These are phyloP conservation scores for Calliphora vomitoria DNA, from an alignment of 2,888 invertebrate genomes.

Conservation along the genomic window DNA sequence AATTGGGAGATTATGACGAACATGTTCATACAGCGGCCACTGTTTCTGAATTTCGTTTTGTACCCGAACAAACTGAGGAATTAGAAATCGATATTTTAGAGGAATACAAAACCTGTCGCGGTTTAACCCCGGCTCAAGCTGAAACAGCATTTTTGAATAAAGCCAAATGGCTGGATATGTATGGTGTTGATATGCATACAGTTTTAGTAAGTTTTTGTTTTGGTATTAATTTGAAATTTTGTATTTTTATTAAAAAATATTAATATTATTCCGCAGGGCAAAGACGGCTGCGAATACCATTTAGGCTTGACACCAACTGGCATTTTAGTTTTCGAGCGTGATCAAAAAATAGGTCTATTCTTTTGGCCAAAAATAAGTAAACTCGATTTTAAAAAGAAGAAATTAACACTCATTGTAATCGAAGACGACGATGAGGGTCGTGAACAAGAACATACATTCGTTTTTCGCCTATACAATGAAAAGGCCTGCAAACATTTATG, in stretches of 20 bases:
- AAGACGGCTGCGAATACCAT: conserved; percentile 98
- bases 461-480: conserved; percentile 97
- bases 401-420: conserved; percentile 97
- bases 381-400: conserved; percentile 98
- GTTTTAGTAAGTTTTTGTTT: conserved; percentile 88
- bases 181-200: conserved; percentile 99
- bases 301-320: conserved; percentile 99
- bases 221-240: not conserved
- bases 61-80: conserved; percentile 97
- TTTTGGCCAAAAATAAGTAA: conserved; percentile 99
- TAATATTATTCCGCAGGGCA: conserved; percentile 87
- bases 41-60: conserved; percentile 99
- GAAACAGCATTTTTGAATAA: conserved; percentile 98
- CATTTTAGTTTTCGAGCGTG: conserved; percentile 98
- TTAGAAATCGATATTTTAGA: conserved; percentile 97
- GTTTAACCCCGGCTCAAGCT: conserved; percentile 97
- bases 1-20: conserved; percentile 98
- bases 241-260: not conserved
- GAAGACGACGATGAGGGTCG: conserved; percentile 99
- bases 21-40: conserved; percentile 96
- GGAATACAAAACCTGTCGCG: conserved; percentile 93
- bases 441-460: conserved; percentile 99
- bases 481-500: conserved; percentile 99
- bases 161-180: conserved; percentile 99
- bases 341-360: conserved; percentile 98